These are phyloP conservation scores for Epizoanthus scotinus DNA, from an alignment of 92 coral and sea anemone genomes.

Conservation along the genomic window DNA sequence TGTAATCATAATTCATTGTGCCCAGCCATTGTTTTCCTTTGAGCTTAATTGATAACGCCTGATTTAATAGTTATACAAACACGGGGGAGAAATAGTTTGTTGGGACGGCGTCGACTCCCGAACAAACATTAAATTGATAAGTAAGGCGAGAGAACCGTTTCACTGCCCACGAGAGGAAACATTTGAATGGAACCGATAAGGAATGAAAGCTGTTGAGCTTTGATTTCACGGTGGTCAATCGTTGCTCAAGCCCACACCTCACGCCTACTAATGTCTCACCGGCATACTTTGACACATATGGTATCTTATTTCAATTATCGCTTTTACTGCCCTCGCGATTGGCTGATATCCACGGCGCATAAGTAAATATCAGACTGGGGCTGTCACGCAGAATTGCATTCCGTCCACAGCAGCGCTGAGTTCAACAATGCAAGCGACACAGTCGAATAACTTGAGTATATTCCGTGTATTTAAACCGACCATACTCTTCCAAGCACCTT, in stretches of 20 bases:
- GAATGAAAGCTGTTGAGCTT: conserved; percentile 38
- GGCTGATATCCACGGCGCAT: conserved; percentile 71
- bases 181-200: conserved; percentile 23
- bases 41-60: conserved; percentile 65
- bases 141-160: background rate
- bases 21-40: conserved; percentile 68
- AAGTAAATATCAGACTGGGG: conserved; percentile 64
- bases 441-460: conserved; percentile 66
- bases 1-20: conserved; percentile 9
- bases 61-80: conserved; percentile 74
- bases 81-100: conserved; percentile 7
- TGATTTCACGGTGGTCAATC: conserved; percentile 72
- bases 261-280: conserved; percentile 84
- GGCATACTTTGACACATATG: conserved; percentile 60
- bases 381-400: conserved; percentile 49
- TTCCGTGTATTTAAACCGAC: conserved; percentile 93
- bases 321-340: conserved; percentile 53
- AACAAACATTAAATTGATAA: conserved; percentile 5
- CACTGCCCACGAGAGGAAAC: conserved; percentile 2
- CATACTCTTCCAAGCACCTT: conserved; percentile 85
- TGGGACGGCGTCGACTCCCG: background rate
- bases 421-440: conserved; percentile 81
- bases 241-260: conserved; percentile 75
- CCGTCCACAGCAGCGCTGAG: conserved; percentile 40
- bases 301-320: conserved; percentile 76